Evolutionary conservation across 1,140 invertebrate species (phyloP).

Genomic region (Ceratosolen solmsi): DNA sequence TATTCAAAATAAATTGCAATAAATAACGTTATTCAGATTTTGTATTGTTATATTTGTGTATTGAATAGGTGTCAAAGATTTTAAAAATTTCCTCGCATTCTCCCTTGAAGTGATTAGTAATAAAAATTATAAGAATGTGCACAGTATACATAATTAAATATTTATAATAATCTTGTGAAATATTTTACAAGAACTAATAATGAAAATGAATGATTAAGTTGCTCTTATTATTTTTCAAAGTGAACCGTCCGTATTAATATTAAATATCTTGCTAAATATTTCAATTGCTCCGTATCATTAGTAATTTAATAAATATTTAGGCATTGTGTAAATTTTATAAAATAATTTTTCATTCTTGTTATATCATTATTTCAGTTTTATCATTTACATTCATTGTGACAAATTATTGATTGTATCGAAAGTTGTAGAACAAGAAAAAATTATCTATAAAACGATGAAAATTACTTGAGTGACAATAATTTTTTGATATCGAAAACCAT

Average conservation of each 20-base stretch:
- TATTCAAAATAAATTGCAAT: not conserved
- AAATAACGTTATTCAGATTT: constrained; percentile 24
- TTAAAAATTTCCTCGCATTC: constrained; percentile 24
- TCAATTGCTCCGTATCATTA: constrained; percentile 17
- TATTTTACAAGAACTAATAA: constrained; percentile 35
- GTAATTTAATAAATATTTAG: constrained; percentile 3
- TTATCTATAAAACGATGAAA: not conserved
- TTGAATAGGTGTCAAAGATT: not conserved
- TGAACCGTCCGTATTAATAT: constrained; percentile 40
- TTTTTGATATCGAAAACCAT: no score
- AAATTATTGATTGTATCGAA: not conserved
- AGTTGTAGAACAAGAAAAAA: not conserved
- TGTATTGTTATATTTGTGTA: constrained; percentile 8
- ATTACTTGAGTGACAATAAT: constrained; percentile 16
- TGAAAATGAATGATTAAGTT: constrained; percentile 23
- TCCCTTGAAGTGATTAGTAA: constrained; percentile 28
- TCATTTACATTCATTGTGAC: not conserved
- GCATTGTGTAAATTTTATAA: not conserved
- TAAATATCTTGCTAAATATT: constrained; percentile 22
- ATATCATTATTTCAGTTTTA: not conserved
- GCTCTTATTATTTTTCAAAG: constrained; percentile 29
- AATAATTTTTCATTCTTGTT: constrained; percentile 33
- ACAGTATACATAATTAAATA: constrained; percentile 38
- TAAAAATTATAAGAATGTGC: constrained; percentile 32
- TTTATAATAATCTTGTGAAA: constrained; percentile 16